Base-by-base conservation (phyloP, 2,797 vertebrate species). In the Etheostoma nigrum region DNA sequence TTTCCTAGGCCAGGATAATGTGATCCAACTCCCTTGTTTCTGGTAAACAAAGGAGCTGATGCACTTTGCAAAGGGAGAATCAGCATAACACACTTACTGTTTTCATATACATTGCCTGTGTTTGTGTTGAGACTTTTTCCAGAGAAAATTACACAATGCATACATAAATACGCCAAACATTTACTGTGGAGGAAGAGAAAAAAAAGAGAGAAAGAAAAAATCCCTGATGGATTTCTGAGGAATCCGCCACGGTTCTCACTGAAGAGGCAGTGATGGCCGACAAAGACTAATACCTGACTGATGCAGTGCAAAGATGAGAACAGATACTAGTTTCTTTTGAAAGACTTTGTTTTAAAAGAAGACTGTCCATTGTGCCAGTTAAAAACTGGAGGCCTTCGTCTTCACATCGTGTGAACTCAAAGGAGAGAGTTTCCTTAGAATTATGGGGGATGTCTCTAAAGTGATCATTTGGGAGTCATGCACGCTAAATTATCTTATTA, bases 401-500 rank as follows among this genome's bases (percentile, higher is more conserved):
- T 97, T 96, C 94, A 95, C 86, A 65, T 62, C 86, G 33, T 91
- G 93, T 95, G 96, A 96, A 96, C 94, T 94, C 95, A 96, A 96
- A 96, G 95, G 96, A 95, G 91, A 88, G 91, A 92, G 93, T 95
- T 95, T 95, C 95, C 91, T 93, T 86, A 78, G 83, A 88, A 90
- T 91, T 88, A 86, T 63, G 91, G 93, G 10, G 94, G 96, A 94
- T 90, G 93, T 93, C 95, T 93, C 95, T 92, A 65, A 95, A 92
- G 93, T 90, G 94, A 96, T 95, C 93, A 96, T 92, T 95, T 89
- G 94, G 95, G 96, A 97, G 96, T 96, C 96, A 97, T 99, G 98
- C 98, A 98, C 97, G 97, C 96, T 96, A 96, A 97, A 96, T 95
- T 97, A 98, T 97, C 96, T 97, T 98, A 99, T 95, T 96, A 97